Percentiles rank a stretch among this genome's conserved stretches.
These are phyloP conservation scores for Oryctes rhinoceros DNA, from an alignment of 1,140 invertebrate species.

Conservation along the genomic window DNA sequence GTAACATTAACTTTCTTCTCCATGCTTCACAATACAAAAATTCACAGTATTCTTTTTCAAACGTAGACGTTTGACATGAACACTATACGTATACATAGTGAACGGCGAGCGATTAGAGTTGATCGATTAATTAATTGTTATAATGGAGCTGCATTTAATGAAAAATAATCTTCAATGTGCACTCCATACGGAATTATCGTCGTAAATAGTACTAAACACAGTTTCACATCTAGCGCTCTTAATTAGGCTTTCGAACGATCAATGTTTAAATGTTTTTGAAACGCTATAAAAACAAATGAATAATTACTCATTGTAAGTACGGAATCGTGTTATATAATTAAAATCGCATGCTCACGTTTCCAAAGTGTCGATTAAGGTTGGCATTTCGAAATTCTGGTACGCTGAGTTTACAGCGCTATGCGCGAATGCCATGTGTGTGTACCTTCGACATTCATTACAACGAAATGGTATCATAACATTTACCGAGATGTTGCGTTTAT, in stretches of 20 bases:
- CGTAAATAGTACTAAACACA: neutral
- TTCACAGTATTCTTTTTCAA: neutral
- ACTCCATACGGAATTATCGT: neutral
- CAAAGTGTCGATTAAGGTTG: conserved; percentile 30
- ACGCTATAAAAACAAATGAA: conserved; percentile 15
- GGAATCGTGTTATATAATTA: conserved; percentile 34
- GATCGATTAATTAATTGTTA: conserved; percentile 2
- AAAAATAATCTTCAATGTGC: neutral
- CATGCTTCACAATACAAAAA: neutral
- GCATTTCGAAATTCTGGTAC: conserved; percentile 15
- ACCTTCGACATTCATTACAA: conserved; percentile 7
- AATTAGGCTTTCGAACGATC: neutral
- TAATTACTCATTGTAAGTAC: conserved; percentile 32
- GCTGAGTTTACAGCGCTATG: neutral
- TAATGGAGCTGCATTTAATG: neutral
- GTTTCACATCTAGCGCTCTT: neutral
- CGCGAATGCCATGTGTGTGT: neutral
- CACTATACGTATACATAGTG: neutral
- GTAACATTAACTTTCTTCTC: conserved; percentile 5
- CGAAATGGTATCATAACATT: conserved; percentile 32
- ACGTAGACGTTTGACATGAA: neutral
- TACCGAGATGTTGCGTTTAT: neutral
- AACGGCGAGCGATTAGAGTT: neutral
- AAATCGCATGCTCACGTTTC: conserved; percentile 36
- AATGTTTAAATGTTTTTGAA: neutral